Base-by-base conservation (phyloP, 2,797 vertebrate species). In the Lepidocolaptes lacrymiger region DNA sequence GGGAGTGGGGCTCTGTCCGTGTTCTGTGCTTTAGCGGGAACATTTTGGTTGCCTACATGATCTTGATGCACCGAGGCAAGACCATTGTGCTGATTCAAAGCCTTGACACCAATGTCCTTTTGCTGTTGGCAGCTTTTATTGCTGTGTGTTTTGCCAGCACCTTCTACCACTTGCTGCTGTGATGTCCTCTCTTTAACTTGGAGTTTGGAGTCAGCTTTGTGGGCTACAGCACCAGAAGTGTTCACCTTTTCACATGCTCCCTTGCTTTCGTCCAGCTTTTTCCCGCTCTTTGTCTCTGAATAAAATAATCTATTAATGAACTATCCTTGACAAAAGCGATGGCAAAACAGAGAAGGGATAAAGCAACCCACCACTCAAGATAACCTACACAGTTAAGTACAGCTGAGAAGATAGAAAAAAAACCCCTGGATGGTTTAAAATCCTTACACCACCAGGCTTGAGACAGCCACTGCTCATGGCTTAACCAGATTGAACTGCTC, bases 211-310 rank as follows among this genome's bases (percentile, higher is more conserved):
- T 88, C 88, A 74, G 66, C 41, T 92, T 96, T 94, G 56, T 34
- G 75, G 59, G 80, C 61, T 44, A 7, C 71, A 41, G 51, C 32
- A 27, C 39, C 34, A 30, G 71, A 59, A 62, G 36, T 5, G 1
- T 79, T 93, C 79, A 90, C 85, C 39, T 97, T 95, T 85, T 95
- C 95, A 88, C 62, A n/a, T 7, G 63, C 15, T 77, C 56, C 91
- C 17, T 82, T 89, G 44, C 77, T 59, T 72, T 89, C 96, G 90
- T 94, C 93, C 68, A 59, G 37, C 39, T 86, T 92, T 69, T 91
- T 95, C 76, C 55, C 77, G 5, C n/a, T 73, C 91, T 95, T 94
- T 74, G 71, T 44, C 72, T 94, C 97, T 97, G 77, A 82, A 86
- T 59, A 88, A 95, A 87, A 91, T 2, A 88, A 73, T 12, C 20